These are phyloP conservation scores for Eubasilissa regina DNA, from an alignment of 1,140 invertebrate genomes.

Conservation along the genomic window DNA sequence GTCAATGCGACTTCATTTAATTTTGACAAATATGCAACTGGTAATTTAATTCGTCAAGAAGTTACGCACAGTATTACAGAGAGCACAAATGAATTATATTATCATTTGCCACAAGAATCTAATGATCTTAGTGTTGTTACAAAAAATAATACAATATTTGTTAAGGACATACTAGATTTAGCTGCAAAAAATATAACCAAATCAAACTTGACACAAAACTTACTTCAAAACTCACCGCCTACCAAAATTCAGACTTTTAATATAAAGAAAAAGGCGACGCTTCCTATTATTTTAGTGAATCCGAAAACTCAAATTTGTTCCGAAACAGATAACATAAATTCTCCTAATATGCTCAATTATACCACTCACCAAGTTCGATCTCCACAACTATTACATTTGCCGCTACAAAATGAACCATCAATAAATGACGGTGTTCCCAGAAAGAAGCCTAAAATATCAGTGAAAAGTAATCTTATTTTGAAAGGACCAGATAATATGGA, in stretches of 20 bases:
- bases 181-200: constrained; percentile 20
- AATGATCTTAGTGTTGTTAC: constrained; percentile 18
- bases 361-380: constrained; percentile 2
- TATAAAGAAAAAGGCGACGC: constrained; percentile 6
- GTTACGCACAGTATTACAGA: background rate
- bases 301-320: constrained; percentile 33
- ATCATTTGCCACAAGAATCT: constrained; percentile 15
- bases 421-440: constrained; percentile 60
- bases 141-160: constrained; percentile 19
- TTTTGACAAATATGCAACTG: background rate
- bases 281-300: constrained; percentile 43
- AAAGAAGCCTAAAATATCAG: constrained; percentile 72
- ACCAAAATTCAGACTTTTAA: background rate
- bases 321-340: constrained; percentile 7
- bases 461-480: constrained; percentile 70
- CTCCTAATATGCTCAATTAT: background rate
- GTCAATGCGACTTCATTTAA: background rate
- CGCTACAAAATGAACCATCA: constrained; percentile 33
- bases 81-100: background rate
- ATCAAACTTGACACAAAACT: background rate
- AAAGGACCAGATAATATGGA: constrained; percentile 70
- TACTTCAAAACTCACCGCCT: constrained; percentile 1
- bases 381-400: constrained; percentile 31
- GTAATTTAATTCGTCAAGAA: constrained; percentile 9
- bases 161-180: constrained; percentile 10